A percentile compares a stretch with the other conserved stretches of the same genome.
Evolutionary conservation across 2,113 vertebrate species (phyloP).

Genomic region (Cyanocitta stelleri): DNA sequence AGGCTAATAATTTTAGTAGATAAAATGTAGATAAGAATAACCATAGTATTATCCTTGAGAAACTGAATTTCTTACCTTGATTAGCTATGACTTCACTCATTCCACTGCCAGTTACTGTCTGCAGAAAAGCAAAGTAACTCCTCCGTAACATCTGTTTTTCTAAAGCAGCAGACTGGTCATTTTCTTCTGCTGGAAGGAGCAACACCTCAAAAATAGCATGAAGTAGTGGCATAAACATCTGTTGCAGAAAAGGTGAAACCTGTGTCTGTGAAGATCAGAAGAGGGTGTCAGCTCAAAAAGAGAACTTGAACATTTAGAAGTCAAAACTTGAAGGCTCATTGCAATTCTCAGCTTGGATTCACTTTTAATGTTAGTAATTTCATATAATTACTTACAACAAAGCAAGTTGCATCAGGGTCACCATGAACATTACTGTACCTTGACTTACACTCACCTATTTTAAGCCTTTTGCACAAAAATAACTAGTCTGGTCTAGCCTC

Average conservation of each 20-base stretch:
- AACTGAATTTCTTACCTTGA: conserved; percentile 79
- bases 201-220: conserved; percentile 92
- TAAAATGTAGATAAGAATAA: neutral
- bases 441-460: neutral
- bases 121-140: conserved; percentile 96
- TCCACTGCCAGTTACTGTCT: conserved; percentile 89
- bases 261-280: conserved; percentile 77
- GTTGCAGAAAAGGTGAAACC: conserved; percentile 95
- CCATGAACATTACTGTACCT: neutral
- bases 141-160: conserved; percentile 96
- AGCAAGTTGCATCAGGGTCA: neutral
- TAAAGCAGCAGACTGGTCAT: conserved; percentile 93
- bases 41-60: neutral
- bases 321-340: neutral
- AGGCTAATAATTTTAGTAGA: neutral
- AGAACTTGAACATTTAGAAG: neutral
- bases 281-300: neutral
- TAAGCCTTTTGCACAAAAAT: neutral
- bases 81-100: conserved; percentile 96
- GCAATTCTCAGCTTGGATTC: neutral
- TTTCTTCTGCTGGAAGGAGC: conserved; percentile 91
- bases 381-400: neutral
- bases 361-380: neutral
- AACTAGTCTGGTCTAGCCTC: neutral
- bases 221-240: conserved; percentile 96